Percentiles rank a stretch among this genome's conserved stretches.
Conservation (phyloP, 2,888 invertebrate genomes). For the Nemapogon koenigi region DNA sequence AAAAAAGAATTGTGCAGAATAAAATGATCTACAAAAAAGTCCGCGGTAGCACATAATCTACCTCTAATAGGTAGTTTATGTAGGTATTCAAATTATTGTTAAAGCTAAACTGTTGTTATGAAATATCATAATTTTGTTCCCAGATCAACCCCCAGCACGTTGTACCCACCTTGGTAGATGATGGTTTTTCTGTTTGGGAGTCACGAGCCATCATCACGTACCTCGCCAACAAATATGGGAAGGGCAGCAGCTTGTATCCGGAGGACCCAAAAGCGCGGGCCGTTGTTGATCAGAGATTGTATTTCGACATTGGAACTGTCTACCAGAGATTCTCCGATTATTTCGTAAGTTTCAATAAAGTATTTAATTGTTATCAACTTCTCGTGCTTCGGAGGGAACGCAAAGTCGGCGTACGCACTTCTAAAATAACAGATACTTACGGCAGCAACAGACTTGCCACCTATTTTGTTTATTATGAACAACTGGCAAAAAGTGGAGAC, state of each 20-base stretch:
- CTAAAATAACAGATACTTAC: too few species aligned
- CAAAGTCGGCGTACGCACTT: too few species aligned
- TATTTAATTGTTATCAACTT: too few species aligned
- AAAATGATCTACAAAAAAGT: too few species aligned
- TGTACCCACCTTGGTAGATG: conserved; percentile 84
- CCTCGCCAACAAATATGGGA: conserved; percentile 80
- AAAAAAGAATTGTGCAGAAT: too few species aligned
- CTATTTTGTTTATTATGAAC: too few species aligned
- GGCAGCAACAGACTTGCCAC: too few species aligned
- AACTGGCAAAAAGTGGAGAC: too few species aligned
- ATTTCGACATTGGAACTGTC: conserved; percentile 81
- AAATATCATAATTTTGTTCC: conserved; percentile 17
- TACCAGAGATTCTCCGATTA: conserved; percentile 74
- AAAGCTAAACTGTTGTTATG: background rate
- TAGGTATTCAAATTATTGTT: too few species aligned
- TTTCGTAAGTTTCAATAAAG: conserved; percentile 74
- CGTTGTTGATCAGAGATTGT: conserved; percentile 77
- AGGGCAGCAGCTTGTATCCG: conserved; percentile 77
- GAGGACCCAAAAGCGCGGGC: conserved; percentile 80
- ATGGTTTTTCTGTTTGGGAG: conserved; percentile 83
- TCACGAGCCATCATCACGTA: conserved; percentile 85
- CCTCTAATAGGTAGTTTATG: too few species aligned
- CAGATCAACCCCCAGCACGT: conserved; percentile 86
- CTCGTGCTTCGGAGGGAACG: too few species aligned
- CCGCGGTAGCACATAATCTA: too few species aligned